phyloP scores from a whole-genome alignment of 2,797 vertebrate species.

The Sebastes cheni region DNA sequence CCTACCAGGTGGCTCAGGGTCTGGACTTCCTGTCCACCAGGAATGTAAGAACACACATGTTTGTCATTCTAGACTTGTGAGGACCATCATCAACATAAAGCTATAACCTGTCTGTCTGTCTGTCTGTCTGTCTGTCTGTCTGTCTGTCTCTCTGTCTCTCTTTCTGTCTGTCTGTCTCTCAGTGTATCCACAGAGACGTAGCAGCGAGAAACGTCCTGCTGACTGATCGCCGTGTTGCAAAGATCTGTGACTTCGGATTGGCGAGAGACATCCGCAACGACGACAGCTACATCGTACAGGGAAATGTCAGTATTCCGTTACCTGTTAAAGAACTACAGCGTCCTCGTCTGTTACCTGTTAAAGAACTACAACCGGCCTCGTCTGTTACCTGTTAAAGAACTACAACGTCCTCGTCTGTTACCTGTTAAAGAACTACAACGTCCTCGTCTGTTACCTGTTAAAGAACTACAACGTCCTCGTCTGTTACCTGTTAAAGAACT shows the following conservation, averaged over 20 bases:
- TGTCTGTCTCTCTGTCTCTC: not conserved
- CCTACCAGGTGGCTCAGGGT: constrained; percentile 71
- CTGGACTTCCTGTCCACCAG: constrained; percentile 72
- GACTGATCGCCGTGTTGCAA: constrained; percentile 85
- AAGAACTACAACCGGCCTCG: too few relatives aligned
- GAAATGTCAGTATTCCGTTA: constrained; percentile 84
- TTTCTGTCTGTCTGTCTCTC: not conserved
- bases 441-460: too few relatives aligned
- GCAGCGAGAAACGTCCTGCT: constrained; percentile 94
- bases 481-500: too few relatives aligned
- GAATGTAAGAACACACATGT: constrained; percentile 57
- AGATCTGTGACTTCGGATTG: constrained; percentile 97
- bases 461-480: too few relatives aligned
- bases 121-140: constrained; percentile 2
- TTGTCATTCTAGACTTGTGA: not conserved
- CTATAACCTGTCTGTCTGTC: not conserved
- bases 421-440: too few relatives aligned
- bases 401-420: too few relatives aligned
- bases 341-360: too few relatives aligned
- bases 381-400: too few relatives aligned
- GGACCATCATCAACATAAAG: not conserved
- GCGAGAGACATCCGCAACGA: constrained; percentile 95
- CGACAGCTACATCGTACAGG: constrained; percentile 94
- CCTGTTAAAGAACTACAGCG: too few relatives aligned
- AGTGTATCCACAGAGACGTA: constrained; percentile 97